These are phyloP conservation scores for Brienomyrus brachyistius DNA, from an alignment of 2,113 vertebrate species.

Conservation along the genomic window DNA sequence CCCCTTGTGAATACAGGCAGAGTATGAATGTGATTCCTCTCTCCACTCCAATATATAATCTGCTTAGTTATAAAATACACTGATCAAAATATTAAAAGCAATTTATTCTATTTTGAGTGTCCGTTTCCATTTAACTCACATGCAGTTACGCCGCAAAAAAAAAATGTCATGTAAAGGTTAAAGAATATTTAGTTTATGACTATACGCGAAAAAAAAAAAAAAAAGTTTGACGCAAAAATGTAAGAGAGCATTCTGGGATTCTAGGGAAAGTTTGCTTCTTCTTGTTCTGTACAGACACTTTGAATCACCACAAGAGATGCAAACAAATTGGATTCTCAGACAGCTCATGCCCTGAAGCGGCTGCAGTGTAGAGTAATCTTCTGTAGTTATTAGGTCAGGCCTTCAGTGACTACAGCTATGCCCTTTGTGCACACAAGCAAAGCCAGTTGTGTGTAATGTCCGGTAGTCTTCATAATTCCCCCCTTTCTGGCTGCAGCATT, in stretches of 20 bases:
- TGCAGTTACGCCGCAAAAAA: neutral
- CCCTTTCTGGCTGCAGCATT: neutral
- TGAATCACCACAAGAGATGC: slow-evolving; percentile 23
- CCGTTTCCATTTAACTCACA: neutral
- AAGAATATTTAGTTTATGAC: neutral
- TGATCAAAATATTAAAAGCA: neutral
- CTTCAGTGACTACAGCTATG: slow-evolving; percentile 12
- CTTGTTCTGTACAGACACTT: slow-evolving; percentile 13
- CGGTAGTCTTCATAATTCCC: neutral
- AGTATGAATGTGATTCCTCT: neutral
- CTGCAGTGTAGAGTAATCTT: slow-evolving; percentile 17
- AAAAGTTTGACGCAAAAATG: neutral
- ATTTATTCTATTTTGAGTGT: neutral
- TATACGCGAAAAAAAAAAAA: neutral
- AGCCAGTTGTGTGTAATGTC: slow-evolving; percentile 14
- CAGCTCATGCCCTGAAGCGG: slow-evolving; percentile 20
- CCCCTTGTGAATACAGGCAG: neutral
- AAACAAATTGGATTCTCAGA: slow-evolving; percentile 27
- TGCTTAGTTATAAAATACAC: neutral
- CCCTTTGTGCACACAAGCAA: slow-evolving; percentile 12
- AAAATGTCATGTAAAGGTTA: neutral
- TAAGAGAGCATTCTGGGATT: neutral
- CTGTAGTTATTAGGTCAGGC: slow-evolving; percentile 23
- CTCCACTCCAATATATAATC: neutral
- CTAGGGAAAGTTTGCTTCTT: slow-evolving; percentile 2